Evolutionary conservation across 2,113 vertebrate genomes (phyloP), one percentile per base, ranked within the genome.

Genomic region (Apteryx owenii): DNA sequence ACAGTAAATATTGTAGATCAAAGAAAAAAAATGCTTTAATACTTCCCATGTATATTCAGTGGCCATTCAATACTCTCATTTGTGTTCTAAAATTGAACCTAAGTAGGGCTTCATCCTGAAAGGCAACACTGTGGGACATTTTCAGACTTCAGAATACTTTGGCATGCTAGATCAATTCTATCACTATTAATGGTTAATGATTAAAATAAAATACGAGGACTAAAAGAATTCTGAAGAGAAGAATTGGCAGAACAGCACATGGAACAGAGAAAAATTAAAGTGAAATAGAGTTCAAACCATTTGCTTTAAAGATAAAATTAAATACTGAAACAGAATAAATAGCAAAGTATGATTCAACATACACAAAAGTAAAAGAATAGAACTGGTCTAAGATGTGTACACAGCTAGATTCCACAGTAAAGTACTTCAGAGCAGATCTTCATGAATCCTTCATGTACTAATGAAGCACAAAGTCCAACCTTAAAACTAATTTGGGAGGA

Each of bases 1-100:
- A 91, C 22, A 25, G 61, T 88, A 94, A 96, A 94, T 85, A 84
- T 58, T 87, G 54, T 33, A 92, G 66, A 62, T 48, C 68, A 65
- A 80, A 87, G 44, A 76, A 48, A 31, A 54, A 78, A 93, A 68
- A 62, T 10, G 12, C 16, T 80, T 93, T 58, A 50, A 5, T 77
- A 66, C 25, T 93, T 91, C 8, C 84, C 3, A 4, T 54, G 60
- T 51, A 54, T 70, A 69, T 82, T 73, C 29, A 81, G 40, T 38
- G 23, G 23, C 7, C 16, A 44, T n/a, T 70, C 26, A 44, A 36
- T 81, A 53, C 38, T 73, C 28, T 56, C 9, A 50, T 81, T 80
- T 69, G 62, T 22, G 9, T 85, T 81, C 85, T 94, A 80, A 81
- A 54, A 62, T 18, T 51, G 26, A 61, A 70, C 7, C 50, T 64